Conservation (phyloP, 1,140 invertebrate genomes). For the Neuroterus valhalla region DNA sequence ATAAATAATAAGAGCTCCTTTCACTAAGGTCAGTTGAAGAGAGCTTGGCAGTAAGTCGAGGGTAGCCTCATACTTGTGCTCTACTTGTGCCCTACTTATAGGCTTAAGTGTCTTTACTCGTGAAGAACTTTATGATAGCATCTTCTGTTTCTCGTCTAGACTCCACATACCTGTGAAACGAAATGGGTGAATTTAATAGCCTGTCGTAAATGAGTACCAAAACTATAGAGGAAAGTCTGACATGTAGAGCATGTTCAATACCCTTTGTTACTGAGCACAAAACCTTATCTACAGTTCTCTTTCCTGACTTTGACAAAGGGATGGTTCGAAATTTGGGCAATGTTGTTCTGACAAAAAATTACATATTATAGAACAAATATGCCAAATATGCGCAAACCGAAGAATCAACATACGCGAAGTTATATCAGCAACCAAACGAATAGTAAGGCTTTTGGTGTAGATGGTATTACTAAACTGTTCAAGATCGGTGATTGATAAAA, state of each 20-base stretch:
- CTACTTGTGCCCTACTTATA: slow-evolving; percentile 4
- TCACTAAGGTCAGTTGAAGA: neutral
- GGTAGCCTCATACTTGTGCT: neutral
- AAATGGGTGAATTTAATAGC: slow-evolving; percentile 1
- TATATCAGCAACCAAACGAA: no score
- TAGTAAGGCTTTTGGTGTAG: no score
- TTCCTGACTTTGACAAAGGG: neutral
- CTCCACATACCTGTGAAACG: neutral
- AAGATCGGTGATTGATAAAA: no score
- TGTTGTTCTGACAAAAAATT: neutral
- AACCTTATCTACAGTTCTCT: neutral
- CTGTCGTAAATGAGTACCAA: slow-evolving; percentile 20
- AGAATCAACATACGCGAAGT: no score
- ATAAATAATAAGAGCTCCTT: neutral
- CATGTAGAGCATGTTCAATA: neutral
- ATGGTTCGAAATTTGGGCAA: neutral
- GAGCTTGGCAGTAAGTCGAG: neutral
- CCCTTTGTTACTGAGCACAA: neutral
- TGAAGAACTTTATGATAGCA: slow-evolving; percentile 3
- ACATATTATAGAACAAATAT: neutral
- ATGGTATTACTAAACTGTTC: no score
- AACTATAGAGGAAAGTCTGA: neutral
- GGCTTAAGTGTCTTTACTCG: slow-evolving; percentile 3
- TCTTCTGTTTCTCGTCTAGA: slow-evolving; percentile 1
- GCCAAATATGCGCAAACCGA: no score